These are phyloP conservation scores for Hippocampus kuda DNA, from an alignment of 2,797 vertebrate species.

Conservation along the genomic window DNA sequence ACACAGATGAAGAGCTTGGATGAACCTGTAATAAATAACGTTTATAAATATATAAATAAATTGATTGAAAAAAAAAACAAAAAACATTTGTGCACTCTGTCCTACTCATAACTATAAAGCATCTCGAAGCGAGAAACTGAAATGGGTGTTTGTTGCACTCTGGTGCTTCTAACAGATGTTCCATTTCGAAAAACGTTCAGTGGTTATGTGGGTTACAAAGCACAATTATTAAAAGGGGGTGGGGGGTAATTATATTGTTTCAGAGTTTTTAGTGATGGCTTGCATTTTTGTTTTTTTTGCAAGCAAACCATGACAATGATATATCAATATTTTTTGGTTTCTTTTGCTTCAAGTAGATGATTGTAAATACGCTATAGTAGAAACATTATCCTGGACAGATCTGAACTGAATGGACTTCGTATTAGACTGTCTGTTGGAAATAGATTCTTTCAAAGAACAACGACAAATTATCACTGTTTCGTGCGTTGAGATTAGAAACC, in stretches of 20 bases:
- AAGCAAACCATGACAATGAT: not conserved
- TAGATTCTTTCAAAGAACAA: constrained; percentile 53
- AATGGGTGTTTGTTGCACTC: constrained; percentile 63
- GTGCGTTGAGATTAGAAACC: constrained; percentile 68
- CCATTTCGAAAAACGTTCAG: constrained; percentile 57
- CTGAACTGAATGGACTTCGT: constrained; percentile 68
- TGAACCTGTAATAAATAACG: constrained; percentile 57
- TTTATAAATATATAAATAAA: constrained; percentile 77
- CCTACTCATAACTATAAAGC: constrained; percentile 67
- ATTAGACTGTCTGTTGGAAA: constrained; percentile 66
- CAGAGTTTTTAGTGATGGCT: constrained; percentile 56
- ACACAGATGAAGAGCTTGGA: constrained; percentile 60
- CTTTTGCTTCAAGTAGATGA: constrained; percentile 63
- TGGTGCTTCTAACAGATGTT: constrained; percentile 61
- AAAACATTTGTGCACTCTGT: constrained; percentile 65
- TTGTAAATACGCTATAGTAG: constrained; percentile 77
- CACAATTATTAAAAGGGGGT: constrained; percentile 60
- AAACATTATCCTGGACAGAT: constrained; percentile 64
- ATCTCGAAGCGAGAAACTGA: constrained; percentile 54
- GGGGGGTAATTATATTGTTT: constrained; percentile 25
- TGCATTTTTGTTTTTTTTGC: constrained; percentile 57
- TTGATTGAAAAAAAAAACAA: constrained; percentile 30
- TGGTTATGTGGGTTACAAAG: constrained; percentile 75
- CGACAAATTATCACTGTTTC: constrained; percentile 62
- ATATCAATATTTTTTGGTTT: not conserved